Conservation (phyloP, 2,888 invertebrate species). For the Orchesellides sinensis region DNA sequence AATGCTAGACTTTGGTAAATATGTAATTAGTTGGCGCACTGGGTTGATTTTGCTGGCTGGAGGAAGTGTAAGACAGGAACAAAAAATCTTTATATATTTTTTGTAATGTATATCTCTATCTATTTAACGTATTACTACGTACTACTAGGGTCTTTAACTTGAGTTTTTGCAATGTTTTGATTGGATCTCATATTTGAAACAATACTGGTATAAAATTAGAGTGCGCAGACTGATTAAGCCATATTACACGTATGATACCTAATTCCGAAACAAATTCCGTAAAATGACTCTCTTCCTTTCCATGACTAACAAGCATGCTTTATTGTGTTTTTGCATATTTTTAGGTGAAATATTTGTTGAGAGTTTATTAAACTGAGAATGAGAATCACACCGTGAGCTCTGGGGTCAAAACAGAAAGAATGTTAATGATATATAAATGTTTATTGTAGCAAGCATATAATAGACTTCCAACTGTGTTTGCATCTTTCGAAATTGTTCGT, state of each 20-base stretch:
- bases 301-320: not conserved
- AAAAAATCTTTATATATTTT: too few relatives aligned
- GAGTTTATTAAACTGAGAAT: not conserved
- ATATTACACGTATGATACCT: not conserved
- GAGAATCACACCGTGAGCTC: conserved; percentile 2
- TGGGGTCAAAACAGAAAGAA: not conserved
- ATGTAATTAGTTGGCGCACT: not conserved
- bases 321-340: too few relatives aligned
- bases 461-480: conserved; percentile 15
- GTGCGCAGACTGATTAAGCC: too few relatives aligned
- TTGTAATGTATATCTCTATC: too few relatives aligned
- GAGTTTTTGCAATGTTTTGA: not conserved
- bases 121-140: not conserved
- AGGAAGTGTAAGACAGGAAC: too few relatives aligned
- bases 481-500: not conserved
- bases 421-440: not conserved
- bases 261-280: not conserved
- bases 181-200: not conserved
- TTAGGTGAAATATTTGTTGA: not conserved
- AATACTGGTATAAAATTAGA: not conserved
- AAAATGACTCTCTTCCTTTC: not conserved
- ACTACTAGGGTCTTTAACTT: not conserved
- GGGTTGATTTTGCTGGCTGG: not conserved
- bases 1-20: not conserved
- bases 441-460: not conserved